These are phyloP conservation scores for Neelides folsomi DNA, from an alignment of 2,888 invertebrate genomes.

Conservation along the genomic window DNA sequence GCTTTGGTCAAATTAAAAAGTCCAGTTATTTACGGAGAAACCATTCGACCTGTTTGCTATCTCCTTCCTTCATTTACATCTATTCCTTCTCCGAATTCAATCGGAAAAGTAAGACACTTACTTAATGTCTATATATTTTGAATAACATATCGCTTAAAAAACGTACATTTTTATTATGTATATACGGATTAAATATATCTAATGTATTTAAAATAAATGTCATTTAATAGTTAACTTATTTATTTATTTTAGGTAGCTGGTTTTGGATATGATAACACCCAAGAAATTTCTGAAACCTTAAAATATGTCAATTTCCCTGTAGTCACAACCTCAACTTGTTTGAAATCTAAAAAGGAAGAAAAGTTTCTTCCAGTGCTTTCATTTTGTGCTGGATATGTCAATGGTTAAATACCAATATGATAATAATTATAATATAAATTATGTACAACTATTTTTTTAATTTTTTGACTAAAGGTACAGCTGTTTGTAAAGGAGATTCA, in stretches of 20 bases:
- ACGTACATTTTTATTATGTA: no score
- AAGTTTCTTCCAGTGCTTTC: constrained; percentile 11
- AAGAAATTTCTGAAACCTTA: constrained; percentile 9
- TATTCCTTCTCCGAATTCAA: neutral
- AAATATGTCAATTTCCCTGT: constrained; percentile 11
- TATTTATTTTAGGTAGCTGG: constrained; percentile 11
- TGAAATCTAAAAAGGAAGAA: constrained; percentile 3
- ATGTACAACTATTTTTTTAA: neutral
- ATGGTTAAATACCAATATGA: constrained; percentile 2
- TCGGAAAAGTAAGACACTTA: no score
- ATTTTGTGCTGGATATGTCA: constrained; percentile 14
- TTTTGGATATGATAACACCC: constrained; percentile 8
- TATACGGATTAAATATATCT: no score
- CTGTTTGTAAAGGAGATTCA: constrained; percentile 11
- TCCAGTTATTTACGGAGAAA: constrained; percentile 9
- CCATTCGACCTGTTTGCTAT: constrained; percentile 11
- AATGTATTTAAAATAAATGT: no score
- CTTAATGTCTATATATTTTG: no score
- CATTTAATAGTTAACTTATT: no score
- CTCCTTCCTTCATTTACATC: neutral
- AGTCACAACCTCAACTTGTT: constrained; percentile 5
- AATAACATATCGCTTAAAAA: no score
- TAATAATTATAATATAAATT: neutral
- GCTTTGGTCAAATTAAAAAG: constrained; percentile 11
- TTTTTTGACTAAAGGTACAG: constrained; percentile 1